Evolutionary conservation across 2,888 invertebrate genomes (phyloP).

Genomic region (Peribatodes rhomboidaria): DNA sequence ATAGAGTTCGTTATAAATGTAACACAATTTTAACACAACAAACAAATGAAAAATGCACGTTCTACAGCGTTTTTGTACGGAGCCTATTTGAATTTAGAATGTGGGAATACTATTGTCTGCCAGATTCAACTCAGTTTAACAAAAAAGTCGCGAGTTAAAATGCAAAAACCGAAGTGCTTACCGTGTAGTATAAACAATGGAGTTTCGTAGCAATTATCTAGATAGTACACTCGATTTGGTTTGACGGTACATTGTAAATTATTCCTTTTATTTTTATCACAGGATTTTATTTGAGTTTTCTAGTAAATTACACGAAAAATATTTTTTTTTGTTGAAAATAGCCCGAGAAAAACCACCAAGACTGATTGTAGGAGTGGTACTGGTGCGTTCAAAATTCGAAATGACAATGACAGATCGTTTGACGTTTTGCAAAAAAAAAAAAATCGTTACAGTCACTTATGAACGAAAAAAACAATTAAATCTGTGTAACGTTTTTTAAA

Average conservation of each 20-base stretch:
- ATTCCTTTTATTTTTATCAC: constrained; percentile 35
- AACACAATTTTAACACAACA: constrained; percentile 17
- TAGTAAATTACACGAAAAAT: constrained; percentile 19
- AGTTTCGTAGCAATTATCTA: constrained; percentile 37
- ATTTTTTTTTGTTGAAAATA: constrained; percentile 29
- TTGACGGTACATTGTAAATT: constrained; percentile 12
- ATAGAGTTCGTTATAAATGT: constrained; percentile 3
- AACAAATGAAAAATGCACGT: constrained; percentile 11
- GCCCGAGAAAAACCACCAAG: constrained; percentile 39
- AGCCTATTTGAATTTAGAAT: constrained; percentile 24
- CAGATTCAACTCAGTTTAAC: constrained; percentile 38
- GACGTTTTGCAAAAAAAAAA: constrained; percentile 2
- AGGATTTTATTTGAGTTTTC: constrained; percentile 41
- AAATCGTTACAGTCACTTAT: too few species aligned
- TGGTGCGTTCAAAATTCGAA: constrained; percentile 51
- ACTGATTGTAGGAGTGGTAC: constrained; percentile 54
- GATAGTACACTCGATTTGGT: constrained; percentile 10
- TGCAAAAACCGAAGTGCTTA: constrained; percentile 48
- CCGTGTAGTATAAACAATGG: constrained; percentile 59
- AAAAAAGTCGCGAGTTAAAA: constrained; percentile 47
- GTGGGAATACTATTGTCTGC: constrained; percentile 13
- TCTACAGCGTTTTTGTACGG: background rate
- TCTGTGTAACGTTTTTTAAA: background rate
- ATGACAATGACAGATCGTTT: constrained; percentile 28
- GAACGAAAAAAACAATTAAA: too few species aligned